These are phyloP conservation scores for Melanotaenia boesemani DNA, from an alignment of 2,797 vertebrate species.

Conservation along the genomic window DNA sequence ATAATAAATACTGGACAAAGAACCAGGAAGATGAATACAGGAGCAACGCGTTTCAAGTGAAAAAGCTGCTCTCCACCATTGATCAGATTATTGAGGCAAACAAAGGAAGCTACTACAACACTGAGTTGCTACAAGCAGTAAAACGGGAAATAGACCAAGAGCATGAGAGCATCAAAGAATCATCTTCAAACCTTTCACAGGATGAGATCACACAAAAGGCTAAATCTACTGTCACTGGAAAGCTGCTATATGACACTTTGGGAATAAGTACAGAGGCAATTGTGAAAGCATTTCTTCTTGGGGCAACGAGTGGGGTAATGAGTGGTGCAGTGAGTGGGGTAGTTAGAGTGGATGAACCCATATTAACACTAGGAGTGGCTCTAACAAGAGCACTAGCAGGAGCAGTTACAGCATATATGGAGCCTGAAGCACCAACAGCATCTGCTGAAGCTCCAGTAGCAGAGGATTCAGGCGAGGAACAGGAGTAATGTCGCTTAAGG, in stretches of 20 bases:
- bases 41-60: constrained; percentile 35
- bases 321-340: too few relatives aligned
- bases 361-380: rapidly evolving
- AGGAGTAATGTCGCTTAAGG: too few relatives aligned
- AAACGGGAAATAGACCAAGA: rapidly evolving
- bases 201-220: background rate
- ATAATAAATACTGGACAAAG: too few relatives aligned
- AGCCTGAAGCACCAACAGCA: too few relatives aligned
- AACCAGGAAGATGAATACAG: too few relatives aligned
- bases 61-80: constrained; percentile 26
- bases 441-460: too few relatives aligned
- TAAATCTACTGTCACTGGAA: rapidly evolving
- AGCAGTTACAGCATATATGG: background rate
- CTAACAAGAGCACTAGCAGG: background rate
- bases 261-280: background rate
- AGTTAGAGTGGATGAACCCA: background rate
- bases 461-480: too few relatives aligned
- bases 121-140: background rate
- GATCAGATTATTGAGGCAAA: constrained; percentile 21
- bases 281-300: background rate
- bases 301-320: rapidly evolving
- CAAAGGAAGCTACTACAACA: constrained; percentile 8
- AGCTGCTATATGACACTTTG: rapidly evolving
- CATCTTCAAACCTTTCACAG: rapidly evolving
- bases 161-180: rapidly evolving